phyloP scores from a whole-genome alignment of 2,888 invertebrate species.

The Caenorhabditis doughertyi region DNA sequence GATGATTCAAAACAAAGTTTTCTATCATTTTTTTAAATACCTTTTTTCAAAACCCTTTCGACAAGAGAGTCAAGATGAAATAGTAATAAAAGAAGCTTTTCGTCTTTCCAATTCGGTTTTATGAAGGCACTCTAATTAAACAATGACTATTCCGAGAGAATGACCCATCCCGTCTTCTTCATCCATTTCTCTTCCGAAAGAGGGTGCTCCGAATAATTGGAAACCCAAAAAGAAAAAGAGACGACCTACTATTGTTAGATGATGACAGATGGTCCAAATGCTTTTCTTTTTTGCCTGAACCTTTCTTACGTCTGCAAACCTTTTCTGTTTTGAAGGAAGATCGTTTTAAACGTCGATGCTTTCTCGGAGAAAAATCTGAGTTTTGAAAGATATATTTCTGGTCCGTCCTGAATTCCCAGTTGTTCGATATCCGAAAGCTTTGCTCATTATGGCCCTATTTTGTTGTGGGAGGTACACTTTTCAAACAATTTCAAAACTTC shows the following conservation, averaged over 20 bases:
- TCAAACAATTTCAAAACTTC: too few relatives aligned
- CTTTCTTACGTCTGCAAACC: too few relatives aligned
- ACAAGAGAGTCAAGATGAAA: slow-evolving; percentile 2
- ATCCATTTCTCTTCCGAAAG: neutral
- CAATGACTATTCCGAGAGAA: slow-evolving; percentile 32
- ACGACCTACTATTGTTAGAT: slow-evolving; percentile 5
- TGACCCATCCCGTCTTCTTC: slow-evolving; percentile 17
- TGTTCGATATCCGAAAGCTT: too few relatives aligned
- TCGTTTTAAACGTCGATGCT: too few relatives aligned
- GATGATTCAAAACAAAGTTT: too few relatives aligned
- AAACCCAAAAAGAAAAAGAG: slow-evolving; percentile 28
- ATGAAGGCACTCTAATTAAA: slow-evolving; percentile 56
- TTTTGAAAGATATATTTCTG: too few relatives aligned
- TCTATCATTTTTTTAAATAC: neutral
- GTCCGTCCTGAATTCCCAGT: too few relatives aligned
- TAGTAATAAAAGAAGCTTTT: slow-evolving; percentile 36
- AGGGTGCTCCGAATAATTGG: slow-evolving; percentile 51
- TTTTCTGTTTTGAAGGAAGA: neutral
- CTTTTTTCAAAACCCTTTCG: too few relatives aligned
- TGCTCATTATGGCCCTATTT: too few relatives aligned
- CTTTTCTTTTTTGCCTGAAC: neutral
- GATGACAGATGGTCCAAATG: slow-evolving; percentile 35
- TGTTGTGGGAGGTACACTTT: too few relatives aligned
- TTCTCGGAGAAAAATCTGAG: too few relatives aligned
- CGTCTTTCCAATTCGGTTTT: slow-evolving; percentile 46